These are phyloP conservation scores for Tolmerus cingulatus DNA, from an alignment of 2,888 invertebrate genomes.

Conservation along the genomic window DNA sequence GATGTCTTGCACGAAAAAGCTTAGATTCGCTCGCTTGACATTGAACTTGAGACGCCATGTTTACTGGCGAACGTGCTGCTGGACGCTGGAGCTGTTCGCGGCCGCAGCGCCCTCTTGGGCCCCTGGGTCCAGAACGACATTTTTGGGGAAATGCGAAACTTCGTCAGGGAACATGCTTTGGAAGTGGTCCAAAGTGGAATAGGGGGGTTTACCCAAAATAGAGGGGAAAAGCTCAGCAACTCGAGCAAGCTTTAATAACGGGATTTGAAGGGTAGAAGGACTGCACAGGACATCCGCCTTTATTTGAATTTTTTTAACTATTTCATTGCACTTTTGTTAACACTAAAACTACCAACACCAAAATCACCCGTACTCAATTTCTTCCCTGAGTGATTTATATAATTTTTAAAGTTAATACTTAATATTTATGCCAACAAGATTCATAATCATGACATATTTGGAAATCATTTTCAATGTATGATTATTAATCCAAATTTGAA, in stretches of 20 bases:
- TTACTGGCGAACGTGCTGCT: not conserved
- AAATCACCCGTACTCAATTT: too few species aligned
- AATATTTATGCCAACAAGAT: too few species aligned
- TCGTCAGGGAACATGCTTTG: not conserved
- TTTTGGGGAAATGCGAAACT: too few species aligned
- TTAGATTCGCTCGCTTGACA: slow-evolving; percentile 48
- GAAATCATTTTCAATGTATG: too few species aligned
- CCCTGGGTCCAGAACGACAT: not conserved
- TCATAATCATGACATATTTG: too few species aligned
- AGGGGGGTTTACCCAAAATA: not conserved
- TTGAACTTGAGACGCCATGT: slow-evolving; percentile 51
- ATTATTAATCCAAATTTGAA: too few species aligned
- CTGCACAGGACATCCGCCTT: not conserved
- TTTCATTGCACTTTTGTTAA: too few species aligned
- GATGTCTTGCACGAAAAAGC: slow-evolving; percentile 27
- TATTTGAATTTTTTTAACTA: too few species aligned
- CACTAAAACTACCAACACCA: too few species aligned
- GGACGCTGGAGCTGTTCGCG: not conserved
- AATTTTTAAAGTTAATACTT: too few species aligned
- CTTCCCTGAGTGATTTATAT: too few species aligned
- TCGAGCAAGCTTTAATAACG: not conserved
- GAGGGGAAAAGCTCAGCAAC: not conserved
- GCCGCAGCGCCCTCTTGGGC: not conserved
- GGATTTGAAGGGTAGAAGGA: not conserved
- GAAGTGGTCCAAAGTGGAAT: not conserved